Evolutionary conservation across 2,113 vertebrate species (phyloP).

Genomic region (Phaetusa simplex): DNA sequence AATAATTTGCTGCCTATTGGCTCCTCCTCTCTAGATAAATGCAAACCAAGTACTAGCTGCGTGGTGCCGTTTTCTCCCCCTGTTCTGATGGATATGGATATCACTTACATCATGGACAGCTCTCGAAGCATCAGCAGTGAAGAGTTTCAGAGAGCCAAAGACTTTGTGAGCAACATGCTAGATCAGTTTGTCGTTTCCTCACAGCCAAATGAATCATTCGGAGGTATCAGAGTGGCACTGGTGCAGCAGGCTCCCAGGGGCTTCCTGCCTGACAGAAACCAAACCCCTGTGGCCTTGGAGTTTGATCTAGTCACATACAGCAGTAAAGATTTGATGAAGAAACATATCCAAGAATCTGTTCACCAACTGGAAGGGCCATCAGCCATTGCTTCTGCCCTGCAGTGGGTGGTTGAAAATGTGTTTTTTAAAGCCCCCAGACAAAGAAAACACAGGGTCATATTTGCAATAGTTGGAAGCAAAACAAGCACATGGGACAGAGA

Average conservation of each 20-base stretch:
- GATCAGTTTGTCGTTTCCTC: conserved; percentile 77
- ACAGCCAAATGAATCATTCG: background rate
- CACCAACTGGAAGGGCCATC: conserved; percentile 72
- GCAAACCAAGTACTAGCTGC: conserved; percentile 69
- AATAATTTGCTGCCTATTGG: background rate
- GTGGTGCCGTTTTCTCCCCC: background rate
- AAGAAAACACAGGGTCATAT: conserved; percentile 71
- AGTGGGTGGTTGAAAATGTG: conserved; percentile 74
- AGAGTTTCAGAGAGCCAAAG: conserved; percentile 71
- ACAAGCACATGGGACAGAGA: conserved; percentile 74
- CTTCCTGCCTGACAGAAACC: conserved; percentile 44
- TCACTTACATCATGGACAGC: conserved; percentile 81
- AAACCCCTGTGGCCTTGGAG: conserved; percentile 59
- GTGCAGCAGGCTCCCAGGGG: conserved; percentile 73
- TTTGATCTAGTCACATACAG: conserved; percentile 76
- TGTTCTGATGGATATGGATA: conserved; percentile 75
- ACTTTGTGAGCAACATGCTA: conserved; percentile 77
- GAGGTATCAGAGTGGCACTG: conserved; percentile 73
- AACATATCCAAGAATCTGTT: conserved; percentile 66
- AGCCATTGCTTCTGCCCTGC: conserved; percentile 74
- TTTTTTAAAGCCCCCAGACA: conserved; percentile 66
- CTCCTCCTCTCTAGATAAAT: conserved; percentile 77
- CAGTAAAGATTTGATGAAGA: conserved; percentile 70
- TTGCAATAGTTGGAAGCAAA: conserved; percentile 76
- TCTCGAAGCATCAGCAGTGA: conserved; percentile 74